These are phyloP conservation scores for Luidia sarsii DNA, from an alignment of 53 echinoderm and acorn worm genomes.

Conservation along the genomic window DNA sequence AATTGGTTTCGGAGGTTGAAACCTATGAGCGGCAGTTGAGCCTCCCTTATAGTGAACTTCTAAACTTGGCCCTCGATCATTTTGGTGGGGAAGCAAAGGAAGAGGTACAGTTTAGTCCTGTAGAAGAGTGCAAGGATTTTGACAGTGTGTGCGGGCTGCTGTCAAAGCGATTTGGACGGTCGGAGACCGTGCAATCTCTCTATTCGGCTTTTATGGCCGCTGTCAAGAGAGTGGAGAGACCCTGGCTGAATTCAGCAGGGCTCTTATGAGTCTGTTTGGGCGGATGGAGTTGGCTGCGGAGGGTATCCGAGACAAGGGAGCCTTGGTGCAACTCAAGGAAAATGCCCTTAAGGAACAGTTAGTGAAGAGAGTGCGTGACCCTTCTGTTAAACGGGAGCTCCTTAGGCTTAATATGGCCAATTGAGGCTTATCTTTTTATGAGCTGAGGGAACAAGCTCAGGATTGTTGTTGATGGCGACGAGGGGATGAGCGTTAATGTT, in stretches of 20 bases:
- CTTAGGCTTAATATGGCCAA: not conserved
- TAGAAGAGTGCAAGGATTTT: not conserved
- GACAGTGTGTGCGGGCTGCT: not conserved
- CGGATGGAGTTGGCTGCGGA: conserved; percentile 25
- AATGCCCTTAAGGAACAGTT: conserved; percentile 38
- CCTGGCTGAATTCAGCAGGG: conserved; percentile 35
- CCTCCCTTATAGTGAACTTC: not conserved
- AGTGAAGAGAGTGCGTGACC: not conserved
- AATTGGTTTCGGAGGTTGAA: conserved; percentile 24
- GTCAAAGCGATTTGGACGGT: not conserved
- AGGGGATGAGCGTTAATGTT: too few relatives aligned
- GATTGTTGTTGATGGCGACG: not conserved
- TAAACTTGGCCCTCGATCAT: not conserved
- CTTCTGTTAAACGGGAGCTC: not conserved
- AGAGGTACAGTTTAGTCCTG: conserved; percentile 12
- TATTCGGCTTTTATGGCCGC: not conserved
- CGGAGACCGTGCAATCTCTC: conserved; percentile 29
- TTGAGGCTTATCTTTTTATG: not conserved
- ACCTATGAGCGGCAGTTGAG: not conserved
- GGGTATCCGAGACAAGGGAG: not conserved
- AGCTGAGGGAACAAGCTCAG: not conserved
- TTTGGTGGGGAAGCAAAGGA: conserved; percentile 29
- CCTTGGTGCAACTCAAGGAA: conserved; percentile 15
- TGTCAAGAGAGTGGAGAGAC: conserved; percentile 14
- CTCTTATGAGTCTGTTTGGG: conserved; percentile 26